Evolutionary conservation across 2,113 vertebrate species (phyloP).

Genomic region (Actinemys pallida): DNA sequence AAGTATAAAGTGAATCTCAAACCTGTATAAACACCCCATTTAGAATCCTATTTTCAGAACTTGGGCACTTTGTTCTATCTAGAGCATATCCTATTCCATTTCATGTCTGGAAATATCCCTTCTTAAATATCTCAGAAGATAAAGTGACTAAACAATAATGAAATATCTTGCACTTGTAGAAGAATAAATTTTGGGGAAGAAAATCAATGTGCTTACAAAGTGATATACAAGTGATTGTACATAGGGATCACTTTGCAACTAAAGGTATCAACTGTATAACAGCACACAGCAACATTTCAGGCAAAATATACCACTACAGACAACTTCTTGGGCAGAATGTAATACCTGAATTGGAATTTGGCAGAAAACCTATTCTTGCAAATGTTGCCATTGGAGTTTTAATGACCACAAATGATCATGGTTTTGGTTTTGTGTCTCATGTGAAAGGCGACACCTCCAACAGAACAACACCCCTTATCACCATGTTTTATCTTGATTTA

Average conservation of each 20-base stretch:
- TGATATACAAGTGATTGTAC: neutral
- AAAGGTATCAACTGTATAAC: neutral
- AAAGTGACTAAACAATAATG: slow-evolving; percentile 14
- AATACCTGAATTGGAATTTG: neutral
- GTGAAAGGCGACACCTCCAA: neutral
- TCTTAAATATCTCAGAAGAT: slow-evolving; percentile 37
- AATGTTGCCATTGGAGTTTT: neutral
- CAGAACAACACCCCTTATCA: neutral
- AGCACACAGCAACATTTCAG: neutral
- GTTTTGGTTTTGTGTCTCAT: neutral
- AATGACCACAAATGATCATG: neutral
- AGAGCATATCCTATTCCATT: neutral
- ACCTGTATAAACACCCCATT: neutral
- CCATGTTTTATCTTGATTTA: neutral
- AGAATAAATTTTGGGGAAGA: neutral
- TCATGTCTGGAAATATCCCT: slow-evolving; percentile 18
- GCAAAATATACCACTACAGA: neutral
- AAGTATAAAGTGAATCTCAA: neutral
- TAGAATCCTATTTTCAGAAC: neutral
- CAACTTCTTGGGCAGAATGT: neutral
- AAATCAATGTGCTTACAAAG: neutral
- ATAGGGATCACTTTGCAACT: neutral
- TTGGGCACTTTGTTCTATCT: neutral
- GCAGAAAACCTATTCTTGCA: neutral
- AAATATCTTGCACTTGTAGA: neutral